A percentile compares a stretch with the other conserved stretches of the same genome.
These are phyloP conservation scores for Hippocampus guttulatus DNA, from an alignment of 2,113 vertebrate genomes.

Conservation along the genomic window DNA sequence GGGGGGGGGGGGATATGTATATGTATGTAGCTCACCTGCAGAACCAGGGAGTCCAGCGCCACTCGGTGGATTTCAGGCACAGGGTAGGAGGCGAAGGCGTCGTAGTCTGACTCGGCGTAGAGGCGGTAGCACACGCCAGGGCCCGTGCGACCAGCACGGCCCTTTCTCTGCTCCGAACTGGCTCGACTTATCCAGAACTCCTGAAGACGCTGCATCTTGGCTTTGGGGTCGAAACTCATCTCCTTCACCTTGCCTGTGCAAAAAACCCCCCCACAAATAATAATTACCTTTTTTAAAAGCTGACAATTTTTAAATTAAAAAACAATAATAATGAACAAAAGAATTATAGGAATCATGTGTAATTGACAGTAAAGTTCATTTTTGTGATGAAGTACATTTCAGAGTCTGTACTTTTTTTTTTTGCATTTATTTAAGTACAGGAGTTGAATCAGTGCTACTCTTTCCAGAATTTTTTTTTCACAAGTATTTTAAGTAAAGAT, in stretches of 20 bases:
- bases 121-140: constrained; percentile 90
- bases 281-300: too few relatives aligned
- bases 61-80: constrained; percentile 89
- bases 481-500: too few relatives aligned
- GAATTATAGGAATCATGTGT: too few relatives aligned
- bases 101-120: constrained; percentile 84
- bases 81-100: constrained; percentile 81
- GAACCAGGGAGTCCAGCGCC: constrained; percentile 80
- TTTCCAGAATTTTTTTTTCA: too few relatives aligned
- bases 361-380: too few relatives aligned
- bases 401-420: too few relatives aligned
- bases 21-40: constrained; percentile 74
- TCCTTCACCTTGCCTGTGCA: constrained; percentile 89
- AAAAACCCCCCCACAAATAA: background rate
- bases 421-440: too few relatives aligned
- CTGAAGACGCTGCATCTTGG: constrained; percentile 87
- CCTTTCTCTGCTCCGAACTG: constrained; percentile 91
- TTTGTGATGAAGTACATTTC: too few relatives aligned
- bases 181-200: constrained; percentile 97
- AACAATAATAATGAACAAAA: too few relatives aligned
- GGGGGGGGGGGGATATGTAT: too few relatives aligned
- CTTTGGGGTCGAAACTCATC: constrained; percentile 88
- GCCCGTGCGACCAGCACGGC: constrained; percentile 84
- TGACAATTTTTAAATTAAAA: too few relatives aligned
- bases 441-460: too few relatives aligned